A percentile compares a stretch with the other conserved stretches of the same genome.
These are phyloP conservation scores for Trissonchulus latispiculum DNA, from an alignment of 2,888 invertebrate genomes.

Conservation along the genomic window DNA sequence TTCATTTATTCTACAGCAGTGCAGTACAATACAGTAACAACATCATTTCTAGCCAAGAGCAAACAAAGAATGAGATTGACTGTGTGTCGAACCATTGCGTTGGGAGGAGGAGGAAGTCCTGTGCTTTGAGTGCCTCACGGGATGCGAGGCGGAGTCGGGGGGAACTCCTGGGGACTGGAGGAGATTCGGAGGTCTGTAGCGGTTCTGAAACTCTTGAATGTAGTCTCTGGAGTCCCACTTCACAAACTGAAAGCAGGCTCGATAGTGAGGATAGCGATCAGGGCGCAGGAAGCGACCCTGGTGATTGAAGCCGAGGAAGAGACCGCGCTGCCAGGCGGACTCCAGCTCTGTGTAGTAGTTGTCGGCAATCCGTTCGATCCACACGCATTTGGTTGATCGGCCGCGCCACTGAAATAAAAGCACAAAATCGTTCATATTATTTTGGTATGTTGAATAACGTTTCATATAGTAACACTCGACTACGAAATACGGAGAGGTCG, in stretches of 20 bases:
- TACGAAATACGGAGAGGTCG: too few species aligned
- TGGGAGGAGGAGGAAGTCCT: too few species aligned
- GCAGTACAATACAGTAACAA: too few species aligned
- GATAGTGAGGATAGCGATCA: constrained; percentile 17
- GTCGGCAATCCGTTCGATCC: constrained; percentile 26
- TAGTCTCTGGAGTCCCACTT: constrained; percentile 22
- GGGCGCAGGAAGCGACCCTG: constrained; percentile 26
- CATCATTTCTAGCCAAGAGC: too few species aligned
- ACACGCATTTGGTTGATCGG: constrained; percentile 24
- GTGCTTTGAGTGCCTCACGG: too few species aligned
- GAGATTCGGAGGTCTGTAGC: background rate
- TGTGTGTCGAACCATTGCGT: too few species aligned
- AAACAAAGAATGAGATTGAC: too few species aligned
- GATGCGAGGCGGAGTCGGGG: too few species aligned
- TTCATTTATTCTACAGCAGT: too few species aligned
- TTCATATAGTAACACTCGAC: too few species aligned
- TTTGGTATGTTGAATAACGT: too few species aligned
- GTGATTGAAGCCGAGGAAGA: constrained; percentile 29
- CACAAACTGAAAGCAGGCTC: constrained; percentile 28
- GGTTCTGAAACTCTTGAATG: background rate
- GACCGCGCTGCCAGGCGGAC: constrained; percentile 26
- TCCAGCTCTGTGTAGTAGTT: constrained; percentile 29
- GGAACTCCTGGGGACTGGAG: background rate
- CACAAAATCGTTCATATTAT: too few species aligned
- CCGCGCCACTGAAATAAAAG: constrained; percentile 21